A percentile compares a stretch with the other conserved stretches of the same genome.
phyloP scores from a whole-genome alignment of 2,888 invertebrate species.

The Electrophaes corylata region DNA sequence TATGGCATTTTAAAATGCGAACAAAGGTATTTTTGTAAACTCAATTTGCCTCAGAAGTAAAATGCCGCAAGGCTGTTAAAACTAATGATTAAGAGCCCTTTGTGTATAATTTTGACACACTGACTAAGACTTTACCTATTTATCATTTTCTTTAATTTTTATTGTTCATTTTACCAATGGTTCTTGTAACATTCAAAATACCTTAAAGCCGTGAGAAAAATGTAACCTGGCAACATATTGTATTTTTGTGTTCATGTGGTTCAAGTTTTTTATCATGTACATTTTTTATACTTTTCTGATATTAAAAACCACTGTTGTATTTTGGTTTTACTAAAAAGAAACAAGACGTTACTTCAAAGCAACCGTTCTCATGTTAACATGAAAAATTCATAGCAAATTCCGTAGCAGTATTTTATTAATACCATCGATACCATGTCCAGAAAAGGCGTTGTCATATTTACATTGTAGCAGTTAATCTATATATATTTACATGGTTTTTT shows the following conservation, averaged over 20 bases:
- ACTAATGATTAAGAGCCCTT: too few relatives aligned
- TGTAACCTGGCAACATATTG: too few relatives aligned
- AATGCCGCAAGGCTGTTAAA: too few relatives aligned
- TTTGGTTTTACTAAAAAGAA: neutral
- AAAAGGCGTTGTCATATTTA: constrained; percentile 20
- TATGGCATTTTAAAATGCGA: too few relatives aligned
- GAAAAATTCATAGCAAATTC: constrained; percentile 11
- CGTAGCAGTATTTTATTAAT: neutral
- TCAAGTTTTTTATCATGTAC: neutral
- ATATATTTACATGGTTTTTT: constrained; percentile 37
- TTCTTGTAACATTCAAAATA: too few relatives aligned
- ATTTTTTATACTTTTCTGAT: neutral
- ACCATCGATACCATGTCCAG: constrained; percentile 5
- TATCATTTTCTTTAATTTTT: too few relatives aligned
- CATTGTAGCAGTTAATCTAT: constrained; percentile 18
- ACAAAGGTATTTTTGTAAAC: too few relatives aligned
- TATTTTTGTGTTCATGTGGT: neutral
- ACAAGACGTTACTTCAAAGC: neutral
- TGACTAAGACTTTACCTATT: too few relatives aligned
- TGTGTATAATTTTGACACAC: too few relatives aligned
- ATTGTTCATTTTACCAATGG: too few relatives aligned
- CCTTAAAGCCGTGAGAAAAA: neutral
- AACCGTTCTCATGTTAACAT: constrained; percentile 9
- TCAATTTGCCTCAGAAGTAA: too few relatives aligned
- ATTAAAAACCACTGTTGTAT: neutral